Base-by-base conservation (phyloP, 2,797 vertebrate genomes). In the Semaprochilodus insignis region DNA sequence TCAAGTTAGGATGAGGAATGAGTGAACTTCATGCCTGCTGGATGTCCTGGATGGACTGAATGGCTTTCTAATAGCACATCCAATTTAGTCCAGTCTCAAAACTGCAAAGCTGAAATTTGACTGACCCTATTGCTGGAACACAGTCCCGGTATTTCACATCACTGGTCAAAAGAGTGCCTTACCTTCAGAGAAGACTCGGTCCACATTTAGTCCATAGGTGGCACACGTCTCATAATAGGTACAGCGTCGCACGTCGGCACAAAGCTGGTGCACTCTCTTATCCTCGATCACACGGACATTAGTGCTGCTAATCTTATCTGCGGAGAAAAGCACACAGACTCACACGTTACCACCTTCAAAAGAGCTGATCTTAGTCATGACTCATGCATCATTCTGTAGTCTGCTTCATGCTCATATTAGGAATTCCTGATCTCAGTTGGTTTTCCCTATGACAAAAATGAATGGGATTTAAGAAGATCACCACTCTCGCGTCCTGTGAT, bases 221-320 rank as follows among this genome's bases (percentile, higher is more conserved):
- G 98, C 97, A 0, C 97, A 99, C 34, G 97, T 99, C 93, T 99
- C 98, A 1, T 97, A 99, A 89, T 99, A 99, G 84, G 96, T 93
- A 34, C 96, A 98, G 80, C 97, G 95, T 31, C 93, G 95, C 86
- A 96, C 94, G 16, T 97, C 97, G 0, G 93, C 88, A 19, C 94
- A 95, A 81, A 96, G 87, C 92, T 95, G 94, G 2, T 95, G 93
- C 67, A 97, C 97, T 0, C 97, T 90, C 19, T 96, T 93, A 13
- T 99, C 97, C n/a, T 97, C 97, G 3, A 99, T 96, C 69, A 95
- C 96, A 0, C 98, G 96, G 0, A 96, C 97, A 87, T 97, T 98
- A 84, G 92, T 94, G 77, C 95, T 95, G 65, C 95, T 98, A 92
- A 99, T 98, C 91, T 97, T 97, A 90, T 99, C 98, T 99, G 89